Evolutionary conservation across 2,888 invertebrate genomes (phyloP), one percentile per base, ranked within the genome.

Genomic region (Lathronympha strigana): DNA sequence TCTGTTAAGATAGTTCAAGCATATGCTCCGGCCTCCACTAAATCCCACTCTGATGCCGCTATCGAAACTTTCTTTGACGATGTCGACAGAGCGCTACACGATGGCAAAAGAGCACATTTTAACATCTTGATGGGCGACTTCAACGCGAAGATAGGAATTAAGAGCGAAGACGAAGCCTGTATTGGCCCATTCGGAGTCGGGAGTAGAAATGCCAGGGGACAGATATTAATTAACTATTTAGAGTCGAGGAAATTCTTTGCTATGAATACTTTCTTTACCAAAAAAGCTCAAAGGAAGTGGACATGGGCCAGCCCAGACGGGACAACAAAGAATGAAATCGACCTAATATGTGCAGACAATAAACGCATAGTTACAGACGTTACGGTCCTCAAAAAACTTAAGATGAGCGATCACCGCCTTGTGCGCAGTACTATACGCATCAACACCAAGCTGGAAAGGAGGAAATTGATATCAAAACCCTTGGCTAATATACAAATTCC

Each of bases 261-360:
- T 4, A 40, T 40, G 23, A 49, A 49, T 13, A 28, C 23, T 28
- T 15, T 25, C n/a, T 15, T n/a, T 13, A 3, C 6, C 11, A 49
- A 49, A 6, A 23, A n/a, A n/a, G n/a, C n/a, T n/a, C n/a, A n/a
- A n/a, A n/a, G n/a, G n/a, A n/a, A n/a, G n/a, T n/a, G n/a, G 49
- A 49, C 49, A 4, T 49, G 49, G 49, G 49, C 49, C 9, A 50
- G 50, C 19, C 50, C 50, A 1, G 50, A 50, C 28, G 50, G 50
- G 4, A 31, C 31, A 31, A 23, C 23, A 31, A 50, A 31, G 19
- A 50, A 31, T 17, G 50, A 50, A 50, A 31, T 31, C 11, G 50
- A 50, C 31, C 23, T 17, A 17, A 50, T 50, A 50, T 50, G 50
- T 23, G 28, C 31, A n/a, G 50, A 50, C 11, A 31, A 33, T n/a